phyloP scores from a whole-genome alignment of 2,888 invertebrate genomes.

The Ametastegia equiseti region DNA sequence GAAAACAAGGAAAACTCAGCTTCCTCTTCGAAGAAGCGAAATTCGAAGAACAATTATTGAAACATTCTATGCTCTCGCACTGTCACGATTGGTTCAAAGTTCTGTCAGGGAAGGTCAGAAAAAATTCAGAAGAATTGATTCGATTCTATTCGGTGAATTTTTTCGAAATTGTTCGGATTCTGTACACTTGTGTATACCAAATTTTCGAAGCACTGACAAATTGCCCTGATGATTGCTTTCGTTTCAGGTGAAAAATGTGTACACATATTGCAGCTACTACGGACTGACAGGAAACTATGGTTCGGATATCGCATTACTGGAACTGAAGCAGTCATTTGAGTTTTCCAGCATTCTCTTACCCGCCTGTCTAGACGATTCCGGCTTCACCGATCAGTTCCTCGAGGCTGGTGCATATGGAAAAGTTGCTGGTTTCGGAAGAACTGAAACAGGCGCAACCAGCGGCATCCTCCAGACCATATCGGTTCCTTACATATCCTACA shows the following conservation, averaged over 20 bases:
- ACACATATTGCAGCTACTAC: slow-evolving; percentile 63
- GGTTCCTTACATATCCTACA: slow-evolving; percentile 67
- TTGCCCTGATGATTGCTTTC: background rate
- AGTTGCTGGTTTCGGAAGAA: slow-evolving; percentile 73
- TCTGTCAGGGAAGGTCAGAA: no score
- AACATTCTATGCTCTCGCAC: no score
- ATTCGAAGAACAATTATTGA: no score
- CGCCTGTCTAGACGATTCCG: slow-evolving; percentile 65
- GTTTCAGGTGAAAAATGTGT: slow-evolving; percentile 68
- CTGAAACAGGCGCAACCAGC: slow-evolving; percentile 63
- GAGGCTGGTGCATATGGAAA: slow-evolving; percentile 64
- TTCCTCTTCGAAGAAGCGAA: no score
- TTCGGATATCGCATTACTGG: slow-evolving; percentile 69
- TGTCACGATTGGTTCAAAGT: no score
- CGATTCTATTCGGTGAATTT: no score
- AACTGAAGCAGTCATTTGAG: slow-evolving; percentile 61
- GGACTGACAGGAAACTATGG: slow-evolving; percentile 68
- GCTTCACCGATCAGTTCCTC: slow-evolving; percentile 59
- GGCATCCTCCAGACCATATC: slow-evolving; percentile 64
- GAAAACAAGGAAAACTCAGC: no score
- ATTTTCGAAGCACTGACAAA: no score
- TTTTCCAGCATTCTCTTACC: slow-evolving; percentile 66
- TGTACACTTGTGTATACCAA: no score
- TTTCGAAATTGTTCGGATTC: background rate
- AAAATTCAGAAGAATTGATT: no score